A percentile compares a stretch with the other conserved stretches of the same genome.
Conservation (phyloP, 2,888 invertebrate genomes). For the Troglohyphantes excavatus region DNA sequence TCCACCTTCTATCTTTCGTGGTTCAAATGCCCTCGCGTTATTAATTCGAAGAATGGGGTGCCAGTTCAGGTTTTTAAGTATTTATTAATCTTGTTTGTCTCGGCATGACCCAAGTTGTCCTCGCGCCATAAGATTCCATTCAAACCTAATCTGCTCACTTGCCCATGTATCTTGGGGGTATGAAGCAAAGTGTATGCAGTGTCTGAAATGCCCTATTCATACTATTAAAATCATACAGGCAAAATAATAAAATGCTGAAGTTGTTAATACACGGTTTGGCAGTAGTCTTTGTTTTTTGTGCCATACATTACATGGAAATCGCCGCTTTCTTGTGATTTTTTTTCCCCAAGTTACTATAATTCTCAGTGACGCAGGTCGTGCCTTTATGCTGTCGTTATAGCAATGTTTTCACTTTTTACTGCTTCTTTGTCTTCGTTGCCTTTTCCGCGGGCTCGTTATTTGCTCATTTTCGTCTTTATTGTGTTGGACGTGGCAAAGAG, state of each 20-base stretch:
- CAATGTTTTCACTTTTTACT: constrained; percentile 58
- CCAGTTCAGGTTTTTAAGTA: no score
- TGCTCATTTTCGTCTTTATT: constrained; percentile 20
- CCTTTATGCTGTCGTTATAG: constrained; percentile 71
- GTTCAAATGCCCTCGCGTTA: no score
- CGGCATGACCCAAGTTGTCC: no score
- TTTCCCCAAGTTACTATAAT: constrained; percentile 46
- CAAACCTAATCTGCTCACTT: no score
- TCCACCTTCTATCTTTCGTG: no score
- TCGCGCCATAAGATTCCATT: no score
- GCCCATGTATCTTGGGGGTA: no score
- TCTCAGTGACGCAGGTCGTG: constrained; percentile 40
- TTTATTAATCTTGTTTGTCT: no score
- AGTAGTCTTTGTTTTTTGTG: constrained; percentile 30
- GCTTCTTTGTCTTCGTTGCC: constrained; percentile 48
- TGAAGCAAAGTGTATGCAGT: background rate
- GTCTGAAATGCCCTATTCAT: background rate
- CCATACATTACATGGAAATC: constrained; percentile 36
- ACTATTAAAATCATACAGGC: background rate
- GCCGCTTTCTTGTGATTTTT: constrained; percentile 40
- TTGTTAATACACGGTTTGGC: background rate
- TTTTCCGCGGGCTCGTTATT: constrained; percentile 6
- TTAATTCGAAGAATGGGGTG: no score
- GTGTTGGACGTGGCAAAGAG: background rate
- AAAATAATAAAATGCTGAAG: background rate